A percentile compares a stretch with the other conserved stretches of the same genome.
Evolutionary conservation across 1,140 invertebrate genomes (phyloP).

Genomic region (Dendroctonus ponderosae): DNA sequence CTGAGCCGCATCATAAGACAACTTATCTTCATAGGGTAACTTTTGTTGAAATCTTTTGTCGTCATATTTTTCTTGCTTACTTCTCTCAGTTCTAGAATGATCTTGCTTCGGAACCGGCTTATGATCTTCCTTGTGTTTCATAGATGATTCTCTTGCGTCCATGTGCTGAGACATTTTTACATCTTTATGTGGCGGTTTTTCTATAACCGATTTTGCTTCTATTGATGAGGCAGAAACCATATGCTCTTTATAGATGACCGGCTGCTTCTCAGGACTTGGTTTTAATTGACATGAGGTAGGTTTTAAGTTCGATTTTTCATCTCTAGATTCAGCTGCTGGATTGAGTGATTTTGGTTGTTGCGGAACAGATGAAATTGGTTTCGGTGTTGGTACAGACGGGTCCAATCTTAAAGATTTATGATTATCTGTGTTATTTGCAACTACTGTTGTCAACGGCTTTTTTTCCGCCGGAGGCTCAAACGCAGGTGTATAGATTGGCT

Average conservation of each 20-base stretch:
- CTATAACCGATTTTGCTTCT: slow-evolving; percentile 30
- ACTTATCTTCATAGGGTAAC: slow-evolving; percentile 39
- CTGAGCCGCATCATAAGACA: slow-evolving; percentile 39
- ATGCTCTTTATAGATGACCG: not conserved
- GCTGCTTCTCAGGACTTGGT: not conserved
- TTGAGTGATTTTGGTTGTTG: no score
- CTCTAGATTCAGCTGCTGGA: no score
- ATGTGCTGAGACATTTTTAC: slow-evolving; percentile 38
- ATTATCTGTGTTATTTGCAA: no score
- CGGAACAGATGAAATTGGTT: no score
- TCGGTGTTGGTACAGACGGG: no score
- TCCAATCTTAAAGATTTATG: no score
- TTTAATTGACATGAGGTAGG: not conserved
- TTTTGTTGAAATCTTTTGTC: slow-evolving; percentile 41
- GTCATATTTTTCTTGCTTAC: slow-evolving; percentile 41
- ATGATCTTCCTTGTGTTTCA: slow-evolving; percentile 43
- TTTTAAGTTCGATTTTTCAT: not conserved
- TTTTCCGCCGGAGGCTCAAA: no score
- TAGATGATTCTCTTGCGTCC: slow-evolving; percentile 45
- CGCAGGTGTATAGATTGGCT: no score
- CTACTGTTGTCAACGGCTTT: no score
- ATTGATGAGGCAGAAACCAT: not conserved
- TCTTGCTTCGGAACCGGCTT: slow-evolving; percentile 43
- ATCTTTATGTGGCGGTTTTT: slow-evolving; percentile 29
- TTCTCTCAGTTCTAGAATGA: slow-evolving; percentile 49